phyloP scores from a whole-genome alignment of 1,140 invertebrate genomes.

The Nephila pilipes region DNA sequence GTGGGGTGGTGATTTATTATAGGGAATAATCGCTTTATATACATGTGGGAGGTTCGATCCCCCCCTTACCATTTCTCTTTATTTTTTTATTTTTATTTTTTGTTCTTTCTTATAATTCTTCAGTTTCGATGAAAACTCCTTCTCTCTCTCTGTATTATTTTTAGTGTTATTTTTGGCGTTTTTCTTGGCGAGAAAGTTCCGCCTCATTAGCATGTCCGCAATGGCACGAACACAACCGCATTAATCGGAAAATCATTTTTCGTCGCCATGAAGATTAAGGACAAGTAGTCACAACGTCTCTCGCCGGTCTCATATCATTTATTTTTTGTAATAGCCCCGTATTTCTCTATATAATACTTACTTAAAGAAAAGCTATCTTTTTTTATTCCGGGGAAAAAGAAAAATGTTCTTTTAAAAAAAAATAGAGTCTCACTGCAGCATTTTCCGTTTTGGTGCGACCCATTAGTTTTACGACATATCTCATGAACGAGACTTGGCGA shows the following conservation, averaged over 20 bases:
- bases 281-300: slow-evolving; percentile 52
- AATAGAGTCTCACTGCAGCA: neutral
- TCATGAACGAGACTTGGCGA: slow-evolving; percentile 54
- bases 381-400: neutral
- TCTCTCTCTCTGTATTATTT: slow-evolving; percentile 10
- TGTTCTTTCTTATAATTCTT: slow-evolving; percentile 60
- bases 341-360: neutral
- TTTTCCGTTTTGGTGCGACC: slow-evolving; percentile 71
- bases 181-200: slow-evolving; percentile 73
- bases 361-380: slow-evolving; percentile 29
- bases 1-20: slow-evolving; percentile 75
- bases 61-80: neutral
- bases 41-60: slow-evolving; percentile 51
- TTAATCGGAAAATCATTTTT: slow-evolving; percentile 77
- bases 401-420: slow-evolving; percentile 31
- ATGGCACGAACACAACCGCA: slow-evolving; percentile 70
- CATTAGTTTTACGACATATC: slow-evolving; percentile 75
- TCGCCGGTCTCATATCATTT: neutral
- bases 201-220: slow-evolving; percentile 76
- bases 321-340: neutral
- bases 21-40: slow-evolving; percentile 62
- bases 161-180: slow-evolving; percentile 61
- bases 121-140: neutral
- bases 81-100: slow-evolving; percentile 40
- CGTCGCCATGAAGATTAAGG: slow-evolving; percentile 74